Conservation (phyloP, 1,140 invertebrate genomes). For the Drosophila eugracilis region DNA sequence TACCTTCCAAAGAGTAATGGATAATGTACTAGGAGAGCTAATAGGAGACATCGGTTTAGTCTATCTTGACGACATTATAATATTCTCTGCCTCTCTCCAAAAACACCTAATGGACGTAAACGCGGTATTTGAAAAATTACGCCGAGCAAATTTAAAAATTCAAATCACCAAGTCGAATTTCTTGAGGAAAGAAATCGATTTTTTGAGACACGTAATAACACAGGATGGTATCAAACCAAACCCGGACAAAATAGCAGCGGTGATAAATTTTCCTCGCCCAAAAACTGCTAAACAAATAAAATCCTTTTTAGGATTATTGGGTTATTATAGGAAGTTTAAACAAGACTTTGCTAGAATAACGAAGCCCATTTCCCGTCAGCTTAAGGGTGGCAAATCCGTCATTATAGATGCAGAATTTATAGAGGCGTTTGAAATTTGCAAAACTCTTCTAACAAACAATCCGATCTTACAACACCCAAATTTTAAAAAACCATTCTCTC, state of each 20-base stretch:
- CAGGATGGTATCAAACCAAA: not conserved
- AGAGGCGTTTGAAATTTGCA: too few relatives aligned
- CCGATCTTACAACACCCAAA: too few relatives aligned
- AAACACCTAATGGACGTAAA: constrained; percentile 8
- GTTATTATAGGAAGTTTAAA: too few relatives aligned
- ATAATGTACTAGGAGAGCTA: constrained; percentile 5
- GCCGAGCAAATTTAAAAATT: constrained; percentile 8
- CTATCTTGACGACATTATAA: constrained; percentile 7
- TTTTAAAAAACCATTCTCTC: too few relatives aligned
- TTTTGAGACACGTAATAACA: not conserved
- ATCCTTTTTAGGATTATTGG: too few relatives aligned
- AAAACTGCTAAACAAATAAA: constrained; percentile 9
- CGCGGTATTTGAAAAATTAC: constrained; percentile 9
- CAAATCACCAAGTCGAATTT: constrained; percentile 7
- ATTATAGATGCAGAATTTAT: too few relatives aligned
- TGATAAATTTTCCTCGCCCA: constrained; percentile 6
- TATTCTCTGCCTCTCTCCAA: constrained; percentile 1
- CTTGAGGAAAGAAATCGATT: constrained; percentile 3
- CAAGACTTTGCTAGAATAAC: not conserved
- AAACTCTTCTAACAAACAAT: too few relatives aligned
- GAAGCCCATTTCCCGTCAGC: not conserved
- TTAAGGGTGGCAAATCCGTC: not conserved
- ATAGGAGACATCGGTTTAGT: constrained; percentile 8
- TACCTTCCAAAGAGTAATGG: constrained; percentile 22
- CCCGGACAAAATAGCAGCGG: not conserved